These are phyloP conservation scores for Orientallactaga sibirica DNA, from an alignment of 2,797 vertebrate species.

Conservation along the genomic window DNA sequence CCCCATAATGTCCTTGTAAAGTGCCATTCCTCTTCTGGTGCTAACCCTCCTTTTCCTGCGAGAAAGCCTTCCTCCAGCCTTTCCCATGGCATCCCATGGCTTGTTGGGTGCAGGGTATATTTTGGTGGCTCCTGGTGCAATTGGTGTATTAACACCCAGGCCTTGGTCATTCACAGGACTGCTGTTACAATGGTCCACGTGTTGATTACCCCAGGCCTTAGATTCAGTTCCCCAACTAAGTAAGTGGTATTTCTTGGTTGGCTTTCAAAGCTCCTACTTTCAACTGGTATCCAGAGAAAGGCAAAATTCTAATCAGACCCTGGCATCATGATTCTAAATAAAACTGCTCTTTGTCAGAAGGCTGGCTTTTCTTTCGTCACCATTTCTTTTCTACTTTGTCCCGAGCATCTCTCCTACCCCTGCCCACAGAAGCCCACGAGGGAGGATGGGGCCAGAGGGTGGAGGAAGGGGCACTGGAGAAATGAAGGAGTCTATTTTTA, in stretches of 20 bases:
- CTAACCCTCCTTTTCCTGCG: not conserved
- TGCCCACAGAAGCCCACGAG: not conserved
- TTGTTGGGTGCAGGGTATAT: not conserved
- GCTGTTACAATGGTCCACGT: not conserved
- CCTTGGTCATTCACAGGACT: not conserved
- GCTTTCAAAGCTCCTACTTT: conserved; percentile 46
- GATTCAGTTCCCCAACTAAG: conserved; percentile 25
- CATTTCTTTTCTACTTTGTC: not conserved
- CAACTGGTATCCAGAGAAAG: conserved; percentile 33
- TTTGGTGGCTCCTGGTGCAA: not conserved
- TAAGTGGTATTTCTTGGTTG: conserved; percentile 53
- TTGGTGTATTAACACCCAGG: not conserved
- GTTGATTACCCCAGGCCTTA: not conserved
- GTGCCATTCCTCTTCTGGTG: not conserved
- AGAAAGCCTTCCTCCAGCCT: not conserved
- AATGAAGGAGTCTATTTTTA: conserved; percentile 75
- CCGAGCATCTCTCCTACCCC: not conserved
- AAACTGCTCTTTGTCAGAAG: not conserved
- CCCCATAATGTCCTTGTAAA: not conserved
- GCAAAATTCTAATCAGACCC: conserved; percentile 13
- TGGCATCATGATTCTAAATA: conserved; percentile 5
- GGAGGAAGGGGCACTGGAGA: not conserved
- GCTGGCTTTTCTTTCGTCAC: not conserved
- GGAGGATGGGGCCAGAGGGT: not conserved
- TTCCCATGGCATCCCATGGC: not conserved